Base-by-base conservation (phyloP, 2,113 vertebrate species). In the Guaruba guarouba region DNA sequence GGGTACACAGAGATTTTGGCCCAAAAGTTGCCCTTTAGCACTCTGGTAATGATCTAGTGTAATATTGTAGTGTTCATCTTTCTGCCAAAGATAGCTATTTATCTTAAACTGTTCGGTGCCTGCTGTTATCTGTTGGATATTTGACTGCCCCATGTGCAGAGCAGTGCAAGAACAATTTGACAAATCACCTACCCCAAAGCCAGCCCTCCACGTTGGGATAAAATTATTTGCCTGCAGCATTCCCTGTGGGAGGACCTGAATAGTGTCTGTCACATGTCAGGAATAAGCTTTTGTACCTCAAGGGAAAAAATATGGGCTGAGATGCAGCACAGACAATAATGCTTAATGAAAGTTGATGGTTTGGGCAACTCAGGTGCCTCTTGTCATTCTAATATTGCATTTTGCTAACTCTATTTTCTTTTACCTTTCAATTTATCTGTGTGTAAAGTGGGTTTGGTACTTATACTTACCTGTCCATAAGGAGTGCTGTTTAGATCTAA, bases 401-500 rank as follows among this genome's bases (percentile, higher is more conserved):
- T 90, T 91, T 82, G 6, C 49, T 67, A 31, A 39, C 17, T 90
- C 19, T 77, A 3, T 70, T 91, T 94, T 77, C 28, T 74, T 96
- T 80, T 67, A 64, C 46, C 46, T 95, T 92, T 86, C 83, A 88
- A 81, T 88, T 94, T 64, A 49, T 71, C 35, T 37, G 11, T 64
- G 35, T 64, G 11, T 64, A 61, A 90, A 75, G 29, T 25, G 27
- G 10, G 4, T 64, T 96, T 86, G 35, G 59, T 77, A 33, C 49
- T 93, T 74, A 70, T 2, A 35, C 51, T 81, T 92, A 89, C 88
- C 82, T 88, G 71, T 54, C 67, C 85, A 54, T 74, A 86, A 77
- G 44, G 54, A 90, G 27, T 29, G 23, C 37, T 63, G 59, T 90
- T 95, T 94, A 84, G 79, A 71, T 64, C 61, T 93, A 90, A 94